Percentiles rank a stretch among this genome's conserved stretches.
phyloP scores from a whole-genome alignment of 2,797 vertebrate species.

The Darevskia mixta region DNA sequence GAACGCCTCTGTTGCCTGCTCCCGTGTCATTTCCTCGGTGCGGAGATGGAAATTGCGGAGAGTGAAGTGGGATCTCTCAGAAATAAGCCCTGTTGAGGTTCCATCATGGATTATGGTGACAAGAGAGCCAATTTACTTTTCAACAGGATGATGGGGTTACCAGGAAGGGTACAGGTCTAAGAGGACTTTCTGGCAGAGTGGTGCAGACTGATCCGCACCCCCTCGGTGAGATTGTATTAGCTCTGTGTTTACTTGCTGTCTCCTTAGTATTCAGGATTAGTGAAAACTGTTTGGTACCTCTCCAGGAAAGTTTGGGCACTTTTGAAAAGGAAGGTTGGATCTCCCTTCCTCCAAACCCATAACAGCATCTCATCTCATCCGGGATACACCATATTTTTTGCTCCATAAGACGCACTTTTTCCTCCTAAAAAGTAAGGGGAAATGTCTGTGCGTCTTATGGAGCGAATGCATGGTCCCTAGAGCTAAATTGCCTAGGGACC shows the following conservation, averaged over 20 bases:
- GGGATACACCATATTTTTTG: too few relatives aligned
- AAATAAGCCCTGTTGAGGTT: slow-evolving; percentile 37
- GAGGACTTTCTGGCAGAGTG: too few relatives aligned
- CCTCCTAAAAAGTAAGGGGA: too few relatives aligned
- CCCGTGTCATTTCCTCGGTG: slow-evolving; percentile 33
- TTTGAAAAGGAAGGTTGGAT: neutral
- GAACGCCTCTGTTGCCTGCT: slow-evolving; percentile 6
- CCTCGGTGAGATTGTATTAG: neutral
- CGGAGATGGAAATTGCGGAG: slow-evolving; percentile 49
- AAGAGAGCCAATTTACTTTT: neutral
- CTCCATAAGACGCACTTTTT: too few relatives aligned
- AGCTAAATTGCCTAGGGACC: too few relatives aligned
- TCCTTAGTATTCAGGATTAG: neutral
- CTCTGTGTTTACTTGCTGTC: neutral
- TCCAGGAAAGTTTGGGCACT: too few relatives aligned
- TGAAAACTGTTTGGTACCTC: too few relatives aligned
- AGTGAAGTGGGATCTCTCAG: slow-evolving; percentile 58
- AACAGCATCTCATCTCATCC: too few relatives aligned
- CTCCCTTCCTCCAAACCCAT: neutral
- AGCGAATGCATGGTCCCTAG: too few relatives aligned
- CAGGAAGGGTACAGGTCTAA: neutral
- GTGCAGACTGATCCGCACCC: neutral
- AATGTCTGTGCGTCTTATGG: too few relatives aligned
- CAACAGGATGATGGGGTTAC: neutral
- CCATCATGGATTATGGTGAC: neutral